Conservation (phyloP, 2,888 invertebrate genomes). For the Oxycera nigricornis region DNA sequence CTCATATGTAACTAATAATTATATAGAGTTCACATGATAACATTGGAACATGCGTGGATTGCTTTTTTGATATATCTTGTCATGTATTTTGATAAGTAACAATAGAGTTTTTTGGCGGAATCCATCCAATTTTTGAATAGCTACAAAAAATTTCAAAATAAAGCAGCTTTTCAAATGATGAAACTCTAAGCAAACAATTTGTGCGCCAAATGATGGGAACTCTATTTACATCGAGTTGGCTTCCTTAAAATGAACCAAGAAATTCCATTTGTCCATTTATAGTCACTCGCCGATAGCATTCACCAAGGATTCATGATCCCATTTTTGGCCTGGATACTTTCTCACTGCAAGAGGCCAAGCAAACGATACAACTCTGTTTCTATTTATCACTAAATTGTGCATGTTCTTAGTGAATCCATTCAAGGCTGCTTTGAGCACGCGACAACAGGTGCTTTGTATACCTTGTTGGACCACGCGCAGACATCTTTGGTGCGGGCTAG, state of each 20-base stretch:
- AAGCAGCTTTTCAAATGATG: too few species aligned
- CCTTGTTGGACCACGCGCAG: not conserved
- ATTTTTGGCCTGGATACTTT: conserved; percentile 9
- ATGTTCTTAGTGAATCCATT: not conserved
- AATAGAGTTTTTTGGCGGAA: too few species aligned
- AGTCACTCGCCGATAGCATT: not conserved
- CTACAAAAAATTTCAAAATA: too few species aligned
- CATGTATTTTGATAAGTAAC: too few species aligned
- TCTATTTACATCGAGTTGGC: conserved; percentile 11
- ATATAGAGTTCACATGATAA: too few species aligned
- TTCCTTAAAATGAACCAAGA: conserved; percentile 16
- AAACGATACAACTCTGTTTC: not conserved
- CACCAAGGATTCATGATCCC: conserved; percentile 4
- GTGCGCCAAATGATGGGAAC: not conserved
- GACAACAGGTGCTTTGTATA: conserved; percentile 7
- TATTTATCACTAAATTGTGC: conserved; percentile 26
- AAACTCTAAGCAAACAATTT: not conserved
- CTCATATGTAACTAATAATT: too few species aligned
- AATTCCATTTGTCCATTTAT: conserved; percentile 29
- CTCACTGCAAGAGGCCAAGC: not conserved
- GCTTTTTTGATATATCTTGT: too few species aligned
- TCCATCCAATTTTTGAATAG: too few species aligned
- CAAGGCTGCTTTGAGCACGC: not conserved
- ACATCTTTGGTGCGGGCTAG: not conserved
- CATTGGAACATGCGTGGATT: too few species aligned